These are phyloP conservation scores for Euglossa dilemma DNA, from an alignment of 1,140 invertebrate species.

Conservation along the genomic window DNA sequence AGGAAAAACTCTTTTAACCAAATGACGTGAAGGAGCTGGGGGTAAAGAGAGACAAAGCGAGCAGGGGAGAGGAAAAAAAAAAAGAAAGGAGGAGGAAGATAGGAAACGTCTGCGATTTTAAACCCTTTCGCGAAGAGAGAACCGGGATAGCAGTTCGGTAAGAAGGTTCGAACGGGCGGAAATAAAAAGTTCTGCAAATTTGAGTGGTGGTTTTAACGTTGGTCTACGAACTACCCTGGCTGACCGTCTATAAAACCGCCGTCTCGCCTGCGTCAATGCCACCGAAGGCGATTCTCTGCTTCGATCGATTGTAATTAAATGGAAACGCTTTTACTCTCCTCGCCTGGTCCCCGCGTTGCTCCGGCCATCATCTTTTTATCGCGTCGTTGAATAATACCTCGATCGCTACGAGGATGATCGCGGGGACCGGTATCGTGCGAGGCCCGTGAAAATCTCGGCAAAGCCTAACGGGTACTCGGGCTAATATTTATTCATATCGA, in stretches of 20 bases:
- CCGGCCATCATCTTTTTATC: constrained; percentile 47
- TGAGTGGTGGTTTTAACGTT: constrained; percentile 68
- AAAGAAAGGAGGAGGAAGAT: background rate
- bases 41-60: background rate
- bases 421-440: background rate
- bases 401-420: background rate
- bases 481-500: background rate
- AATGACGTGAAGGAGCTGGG: constrained; percentile 43
- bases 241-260: constrained; percentile 65
- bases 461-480: background rate
- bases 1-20: constrained; percentile 59
- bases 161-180: constrained; percentile 7
- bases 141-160: constrained; percentile 10
- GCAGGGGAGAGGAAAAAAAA: background rate
- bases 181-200: constrained; percentile 67
- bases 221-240: constrained; percentile 47
- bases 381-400: constrained; percentile 56
- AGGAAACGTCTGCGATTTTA: constrained; percentile 52
- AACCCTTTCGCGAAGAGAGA: constrained; percentile 41
- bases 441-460: background rate
- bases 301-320: constrained; percentile 68
- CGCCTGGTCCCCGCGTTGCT: constrained; percentile 11
- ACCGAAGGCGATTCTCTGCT: constrained; percentile 49
- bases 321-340: constrained; percentile 62
- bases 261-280: constrained; percentile 37